Evolutionary conservation across 2,888 invertebrate genomes (phyloP).

Genomic region (Drosophila emarginata): DNA sequence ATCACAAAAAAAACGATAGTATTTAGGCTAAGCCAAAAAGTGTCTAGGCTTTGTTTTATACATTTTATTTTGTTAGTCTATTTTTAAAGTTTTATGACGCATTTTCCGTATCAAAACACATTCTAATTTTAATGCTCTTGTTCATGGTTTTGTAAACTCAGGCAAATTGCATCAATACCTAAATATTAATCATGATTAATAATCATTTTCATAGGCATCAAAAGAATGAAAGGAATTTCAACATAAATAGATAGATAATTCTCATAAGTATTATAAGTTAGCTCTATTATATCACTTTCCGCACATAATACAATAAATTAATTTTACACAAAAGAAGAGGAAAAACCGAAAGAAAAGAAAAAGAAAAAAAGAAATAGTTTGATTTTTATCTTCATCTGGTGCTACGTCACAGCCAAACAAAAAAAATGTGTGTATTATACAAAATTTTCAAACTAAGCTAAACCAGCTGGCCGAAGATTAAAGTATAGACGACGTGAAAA

Average conservation of each 20-base stretch:
- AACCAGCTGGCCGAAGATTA: neutral
- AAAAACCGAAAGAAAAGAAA: neutral
- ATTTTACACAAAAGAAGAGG: constrained; percentile 46
- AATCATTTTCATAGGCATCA: constrained; percentile 23
- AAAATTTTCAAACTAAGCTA: neutral
- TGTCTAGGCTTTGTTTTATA: neutral
- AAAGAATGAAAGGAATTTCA: constrained; percentile 51
- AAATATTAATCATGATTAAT: constrained; percentile 61
- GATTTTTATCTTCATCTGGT: constrained; percentile 17
- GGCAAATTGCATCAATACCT: constrained; percentile 53
- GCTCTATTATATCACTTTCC: constrained; percentile 62
- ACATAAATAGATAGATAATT: constrained; percentile 42
- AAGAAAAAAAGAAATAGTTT: neutral
- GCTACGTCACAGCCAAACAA: constrained; percentile 44
- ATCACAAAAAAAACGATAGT: neutral
- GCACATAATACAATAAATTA: constrained; percentile 71
- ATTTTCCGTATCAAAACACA: neutral
- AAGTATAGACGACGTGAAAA: neutral
- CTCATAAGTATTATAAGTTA: constrained; percentile 7
- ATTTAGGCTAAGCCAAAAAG: constrained; percentile 1
- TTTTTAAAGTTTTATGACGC: constrained; percentile 10
- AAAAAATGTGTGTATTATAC: neutral
- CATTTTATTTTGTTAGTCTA: neutral
- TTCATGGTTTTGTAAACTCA: constrained; percentile 19
- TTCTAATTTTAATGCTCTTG: neutral